Evolutionary conservation across 2,797 vertebrate species (phyloP).

Genomic region (Mus spretus): DNA sequence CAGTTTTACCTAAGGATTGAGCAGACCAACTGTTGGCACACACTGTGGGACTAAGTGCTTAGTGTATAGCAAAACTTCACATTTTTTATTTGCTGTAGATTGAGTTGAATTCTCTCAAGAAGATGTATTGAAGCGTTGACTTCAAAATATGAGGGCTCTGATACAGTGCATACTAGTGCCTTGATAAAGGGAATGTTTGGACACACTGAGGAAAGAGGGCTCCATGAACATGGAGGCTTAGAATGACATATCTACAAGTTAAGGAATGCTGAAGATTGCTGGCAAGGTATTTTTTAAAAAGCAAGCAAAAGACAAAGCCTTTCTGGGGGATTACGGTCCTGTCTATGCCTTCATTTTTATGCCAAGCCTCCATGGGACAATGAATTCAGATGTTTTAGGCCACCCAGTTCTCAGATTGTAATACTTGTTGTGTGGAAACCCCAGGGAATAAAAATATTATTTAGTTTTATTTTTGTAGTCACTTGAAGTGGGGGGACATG

Average conservation of each 20-base stretch:
- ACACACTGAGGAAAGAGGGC: neutral
- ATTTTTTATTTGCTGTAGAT: neutral
- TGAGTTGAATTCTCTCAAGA: constrained; percentile 37
- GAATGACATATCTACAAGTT: neutral
- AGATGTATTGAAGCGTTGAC: neutral
- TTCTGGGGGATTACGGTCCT: neutral
- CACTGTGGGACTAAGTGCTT: neutral
- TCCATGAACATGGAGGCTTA: neutral
- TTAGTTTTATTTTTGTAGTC: neutral
- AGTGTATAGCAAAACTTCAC: neutral
- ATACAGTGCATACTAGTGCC: neutral
- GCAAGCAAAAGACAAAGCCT: neutral
- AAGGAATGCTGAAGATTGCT: neutral
- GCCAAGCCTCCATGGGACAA: neutral
- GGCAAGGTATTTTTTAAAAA: neutral
- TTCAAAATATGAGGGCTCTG: neutral
- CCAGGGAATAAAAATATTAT: neutral
- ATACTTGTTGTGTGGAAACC: neutral
- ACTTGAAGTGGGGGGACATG: neutral
- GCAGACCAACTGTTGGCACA: neutral
- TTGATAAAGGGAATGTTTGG: neutral
- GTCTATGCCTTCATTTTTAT: neutral
- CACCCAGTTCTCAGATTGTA: neutral
- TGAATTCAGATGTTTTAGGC: neutral
- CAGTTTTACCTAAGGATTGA: neutral